Evolutionary conservation across 2,797 vertebrate species (phyloP), one percentile per base, ranked within the genome.

Genomic region (Sebastes glaucus): DNA sequence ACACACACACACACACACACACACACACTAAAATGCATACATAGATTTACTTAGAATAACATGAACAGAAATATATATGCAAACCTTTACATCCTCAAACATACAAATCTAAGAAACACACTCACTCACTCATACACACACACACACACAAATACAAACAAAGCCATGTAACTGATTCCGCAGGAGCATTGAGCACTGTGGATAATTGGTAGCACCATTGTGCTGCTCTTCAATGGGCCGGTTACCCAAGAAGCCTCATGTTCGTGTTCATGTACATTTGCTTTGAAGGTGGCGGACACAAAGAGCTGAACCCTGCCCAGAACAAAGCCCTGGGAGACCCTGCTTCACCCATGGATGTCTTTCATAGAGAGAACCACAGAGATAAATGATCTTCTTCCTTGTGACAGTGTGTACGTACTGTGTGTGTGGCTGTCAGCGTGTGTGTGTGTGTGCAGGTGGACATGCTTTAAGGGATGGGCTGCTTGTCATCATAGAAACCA

Each of bases 161-260:
- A 94, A 92, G 93, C 90, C 89, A 79, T 95, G 95, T 95, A 96
- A 96, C 95, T 84, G 94, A 96, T 93, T 95, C 96, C 94, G 46
- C 88, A 78, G 90, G 88, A 94, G 92, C 93, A 95, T 86, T 94
- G 94, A 95, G 91, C 88, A 84, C 89, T 88, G 92, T 88, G 93
- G 94, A 94, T 96, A 96, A 96, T 96, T 95, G 95, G 89, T 88
- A 81, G 91, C 74, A 77, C 93, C 81, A 96, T 96, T 96, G 96
- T 96, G 88, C 88, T 79, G 65, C 65, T 85, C 91, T 86, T 96
- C 93, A 96, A 96, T 95, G 91, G 93, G 84, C 86, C 20, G 93
- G 96, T 95, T 95, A 96, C 92, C 95, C 93, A 96, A 96, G 96
- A 96, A 95, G 94, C 91, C 95, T 96, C 94, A 96, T 96, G 95